Base-by-base conservation (phyloP, 2,888 invertebrate genomes). In the Petrolisthes cinctipes region DNA sequence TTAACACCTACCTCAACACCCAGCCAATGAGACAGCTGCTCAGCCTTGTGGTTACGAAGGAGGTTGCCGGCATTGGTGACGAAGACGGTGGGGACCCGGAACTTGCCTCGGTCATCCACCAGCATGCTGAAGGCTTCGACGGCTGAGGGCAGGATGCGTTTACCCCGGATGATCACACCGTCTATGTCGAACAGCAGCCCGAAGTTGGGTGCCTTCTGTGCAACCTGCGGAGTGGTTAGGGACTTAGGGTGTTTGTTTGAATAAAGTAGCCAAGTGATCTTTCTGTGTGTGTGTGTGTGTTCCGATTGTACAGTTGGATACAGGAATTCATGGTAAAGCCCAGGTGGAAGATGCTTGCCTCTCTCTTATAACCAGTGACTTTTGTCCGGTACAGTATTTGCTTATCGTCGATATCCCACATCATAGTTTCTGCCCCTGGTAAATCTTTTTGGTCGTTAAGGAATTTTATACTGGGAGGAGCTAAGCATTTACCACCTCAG, bases 141-240 rank as follows among this genome's bases (percentile, higher is more conserved):
- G 3, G 95, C 95, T 20, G 94, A 93, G 14, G 95, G 95, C 76
- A 95, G 92, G 7, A 95, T 93, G 85, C 93, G 93, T 90, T 94
- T 93, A 0, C 95, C 95, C 82, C 95, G 92, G 4, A 95, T 94
- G 91, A 95, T 94, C 0, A 95, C 95, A 1, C 95, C 95, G 92
- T 95, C 95, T 90, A 95, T 95, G 92, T 95, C 95, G 92, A 95
- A 95, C 68, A 95, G 92, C 80, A 95, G 93, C n/a, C 95, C 95
- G 92, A 95, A 95, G 82, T 82, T 88, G 17, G 91, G 90, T 11
- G 68, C 71, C 17, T 66, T 81, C 23, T 79, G 80, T 11, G 76
- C 56, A 17, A n/a, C 23, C 87, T 87, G 76, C 4, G 5, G 53
- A 51, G n/a, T 17, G 14, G 14, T 54, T 17, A n/a, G 4, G 9